Base-by-base conservation (phyloP, 1,140 invertebrate species). In the Procambarus clarkii region DNA sequence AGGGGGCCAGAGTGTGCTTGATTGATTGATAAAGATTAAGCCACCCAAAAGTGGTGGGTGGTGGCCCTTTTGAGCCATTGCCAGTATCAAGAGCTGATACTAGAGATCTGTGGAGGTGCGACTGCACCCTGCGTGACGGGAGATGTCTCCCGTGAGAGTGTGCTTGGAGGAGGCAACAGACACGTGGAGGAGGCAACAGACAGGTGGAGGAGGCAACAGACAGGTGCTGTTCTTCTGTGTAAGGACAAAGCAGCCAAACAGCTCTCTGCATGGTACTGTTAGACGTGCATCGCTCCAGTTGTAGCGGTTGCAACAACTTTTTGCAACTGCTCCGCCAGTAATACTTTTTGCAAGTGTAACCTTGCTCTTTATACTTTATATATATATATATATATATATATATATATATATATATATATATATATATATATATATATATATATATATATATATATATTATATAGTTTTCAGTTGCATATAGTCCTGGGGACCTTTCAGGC, bases 371-470 rank as follows among this genome's bases (percentile, higher is more conserved):
- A 2, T 15, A n/a, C n/a, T 15, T 15, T 64, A 82, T 64, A 46
- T 44, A 79, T 79, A 79, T 46, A 79, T 50, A 79, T 45, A 79
- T 48, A 79, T 45, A 79, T 79, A 79, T 45, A 79, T 79, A 79
- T 45, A 82, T 82, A 82, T 50, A 82, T 82, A 82, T 50, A 82
- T 50, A 58, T 50, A 82, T 50, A 58, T 50, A 60, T 82, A 82
- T 54, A 82, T 50, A 82, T 50, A 82, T 50, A 82, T 58, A 82
- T 50, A 82, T 58, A 82, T 50, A 58, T n/a, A 82, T 50, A 82
- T 58, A 82, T 50, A 82, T 58, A 82, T 18, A 82, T 50, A 50
- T 46, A 80, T 50, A 48, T 46, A 80, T 46, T n/a, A n/a, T n/a
- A n/a, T n/a, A n/a, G n/a, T n/a, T n/a, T n/a, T 9, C 50, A 54